Evolutionary conservation across 2,888 invertebrate species (phyloP).

Genomic region (Melieria crassipennis): DNA sequence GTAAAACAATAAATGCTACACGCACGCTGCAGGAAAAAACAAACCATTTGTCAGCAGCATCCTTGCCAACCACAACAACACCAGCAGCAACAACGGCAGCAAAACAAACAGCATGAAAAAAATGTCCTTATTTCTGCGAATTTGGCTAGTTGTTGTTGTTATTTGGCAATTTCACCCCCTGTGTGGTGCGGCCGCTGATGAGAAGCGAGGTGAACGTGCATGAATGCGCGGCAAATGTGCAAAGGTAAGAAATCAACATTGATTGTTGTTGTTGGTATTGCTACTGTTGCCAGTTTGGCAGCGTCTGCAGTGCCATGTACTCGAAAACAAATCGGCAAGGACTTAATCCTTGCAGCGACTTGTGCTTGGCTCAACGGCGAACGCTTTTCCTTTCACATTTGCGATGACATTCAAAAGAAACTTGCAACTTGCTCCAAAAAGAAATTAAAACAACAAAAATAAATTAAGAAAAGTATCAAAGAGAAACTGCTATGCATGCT

Average conservation of each 20-base stretch:
- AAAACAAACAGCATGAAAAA: too few relatives aligned
- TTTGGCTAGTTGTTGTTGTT: too few relatives aligned
- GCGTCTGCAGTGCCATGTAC: neutral
- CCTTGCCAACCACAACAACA: neutral
- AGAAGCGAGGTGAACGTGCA: too few relatives aligned
- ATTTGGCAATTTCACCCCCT: too few relatives aligned
- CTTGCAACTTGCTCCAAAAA: neutral
- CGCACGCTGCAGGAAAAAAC: slow-evolving; percentile 42
- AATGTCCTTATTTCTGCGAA: too few relatives aligned
- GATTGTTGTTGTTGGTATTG: neutral
- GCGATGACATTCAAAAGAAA: slow-evolving; percentile 13
- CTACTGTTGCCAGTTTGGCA: neutral
- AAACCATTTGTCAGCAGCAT: slow-evolving; percentile 46
- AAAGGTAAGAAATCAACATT: slow-evolving; percentile 22
- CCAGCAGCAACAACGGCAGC: neutral
- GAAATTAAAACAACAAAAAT: neutral
- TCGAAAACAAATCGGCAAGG: neutral
- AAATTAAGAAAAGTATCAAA: neutral
- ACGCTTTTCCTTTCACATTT: neutral
- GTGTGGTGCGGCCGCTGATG: too few relatives aligned
- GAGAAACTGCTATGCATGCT: neutral
- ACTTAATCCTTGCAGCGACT: neutral
- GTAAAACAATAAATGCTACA: slow-evolving; percentile 35
- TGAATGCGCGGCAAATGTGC: neutral
- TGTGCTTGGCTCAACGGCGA: neutral